Base-by-base conservation (phyloP, 2,888 invertebrate genomes). In the Dorcus parallelipipedus region DNA sequence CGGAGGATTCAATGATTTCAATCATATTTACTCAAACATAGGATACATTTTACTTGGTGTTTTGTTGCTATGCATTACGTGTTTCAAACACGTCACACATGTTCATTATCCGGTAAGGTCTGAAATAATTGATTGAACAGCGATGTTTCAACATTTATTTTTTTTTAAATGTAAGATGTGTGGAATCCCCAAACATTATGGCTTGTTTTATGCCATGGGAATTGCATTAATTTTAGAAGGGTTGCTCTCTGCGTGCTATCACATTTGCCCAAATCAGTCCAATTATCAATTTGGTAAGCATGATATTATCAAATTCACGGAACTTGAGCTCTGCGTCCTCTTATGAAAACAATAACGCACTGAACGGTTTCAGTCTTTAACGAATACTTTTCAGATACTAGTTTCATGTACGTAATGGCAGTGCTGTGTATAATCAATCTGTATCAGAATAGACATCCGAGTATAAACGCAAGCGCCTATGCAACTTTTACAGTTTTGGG, bases 371-470 rank as follows among this genome's bases (percentile, higher is more conserved):
- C 3, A 23, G 14, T 47, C 9, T 9, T 45, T 9, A 20, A 49
- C 41, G 41, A 10, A 39, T 9, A 42, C 59, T 56, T 81, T 83
- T 9, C 81, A 94, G 94, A 95, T 74, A 93, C 94, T 0, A 91
- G 94, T 65, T 94, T 94, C 76, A 95, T 95, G 95, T 95, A 95
- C 76, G 88, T 94, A 66, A 93, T 93, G 72, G 88, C 93, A 0
- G 90, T 91, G 54, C 78, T 95, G 54, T 88, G 88, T 66, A 91
- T 94, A 86, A 82, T 95, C 56, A 92, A 93, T 79, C 83, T 95
- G 66, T 95, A 94, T 76, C 93, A 95, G 78, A 88, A 86, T 55
- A 82, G 95, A 0, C 94, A 95, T 76, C 90, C 94, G 0, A 93
- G 94, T 73, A 87, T 93, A 64, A 91, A 90, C 71, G 93, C 93